phyloP scores from a whole-genome alignment of 1,140 invertebrate species.

The Sitobion miscanthi region DNA sequence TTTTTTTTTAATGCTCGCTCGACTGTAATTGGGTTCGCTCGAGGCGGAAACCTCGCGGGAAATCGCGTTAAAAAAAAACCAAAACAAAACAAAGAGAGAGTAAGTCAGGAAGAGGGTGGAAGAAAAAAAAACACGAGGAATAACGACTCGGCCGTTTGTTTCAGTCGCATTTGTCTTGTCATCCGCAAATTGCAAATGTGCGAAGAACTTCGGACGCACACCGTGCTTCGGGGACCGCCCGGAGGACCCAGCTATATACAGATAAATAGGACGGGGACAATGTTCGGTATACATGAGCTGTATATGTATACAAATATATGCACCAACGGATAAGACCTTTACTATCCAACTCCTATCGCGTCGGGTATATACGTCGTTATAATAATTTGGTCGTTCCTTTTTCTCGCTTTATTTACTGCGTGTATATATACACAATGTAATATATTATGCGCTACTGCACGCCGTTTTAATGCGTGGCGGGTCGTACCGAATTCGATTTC shows the following conservation, averaged over 20 bases:
- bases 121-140: slow-evolving; percentile 1
- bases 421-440: not conserved
- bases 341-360: not conserved
- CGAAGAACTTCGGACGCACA: slow-evolving; percentile 32
- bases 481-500: not conserved
- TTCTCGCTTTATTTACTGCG: not conserved
- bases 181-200: slow-evolving; percentile 37
- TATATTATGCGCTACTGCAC: not conserved
- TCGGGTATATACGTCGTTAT: not conserved
- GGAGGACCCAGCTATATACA: not conserved
- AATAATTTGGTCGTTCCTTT: not conserved
- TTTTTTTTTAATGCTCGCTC: slow-evolving; percentile 21
- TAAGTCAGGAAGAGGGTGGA: not conserved
- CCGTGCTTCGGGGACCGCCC: not conserved
- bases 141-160: slow-evolving; percentile 37
- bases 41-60: slow-evolving; percentile 1
- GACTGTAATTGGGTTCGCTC: slow-evolving; percentile 34
- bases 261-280: not conserved
- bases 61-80: slow-evolving; percentile 31
- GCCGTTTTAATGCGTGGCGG: not conserved
- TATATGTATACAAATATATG: not conserved
- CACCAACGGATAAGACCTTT: not conserved
- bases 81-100: not conserved
- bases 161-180: slow-evolving; percentile 41
- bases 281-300: not conserved